Conservation (phyloP, 2,113 vertebrate genomes). For the Donacobius atricapilla region DNA sequence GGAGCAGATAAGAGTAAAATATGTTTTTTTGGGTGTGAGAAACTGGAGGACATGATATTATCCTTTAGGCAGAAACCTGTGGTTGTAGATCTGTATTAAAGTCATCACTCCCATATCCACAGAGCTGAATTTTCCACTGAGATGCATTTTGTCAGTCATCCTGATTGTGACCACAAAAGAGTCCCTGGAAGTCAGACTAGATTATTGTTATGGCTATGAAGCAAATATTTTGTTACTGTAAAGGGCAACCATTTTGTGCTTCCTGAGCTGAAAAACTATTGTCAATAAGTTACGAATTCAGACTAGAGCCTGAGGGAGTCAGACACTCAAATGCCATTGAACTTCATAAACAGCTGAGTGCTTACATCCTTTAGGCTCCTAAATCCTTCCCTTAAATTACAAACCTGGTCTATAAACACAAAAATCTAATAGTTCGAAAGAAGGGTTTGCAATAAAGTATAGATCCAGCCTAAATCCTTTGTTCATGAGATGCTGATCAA, state of each 20-base stretch:
- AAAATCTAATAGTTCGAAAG: constrained; percentile 14
- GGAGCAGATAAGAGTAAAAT: not conserved
- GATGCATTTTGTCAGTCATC: not conserved
- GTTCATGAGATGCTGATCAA: constrained; percentile 16
- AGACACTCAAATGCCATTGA: constrained; percentile 42
- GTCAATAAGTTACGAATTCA: not conserved
- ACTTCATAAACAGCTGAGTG: constrained; percentile 45
- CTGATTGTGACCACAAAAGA: not conserved
- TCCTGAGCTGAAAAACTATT: constrained; percentile 22
- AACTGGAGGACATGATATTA: not conserved
- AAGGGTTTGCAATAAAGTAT: constrained; percentile 28
- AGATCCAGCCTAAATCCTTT: constrained; percentile 34
- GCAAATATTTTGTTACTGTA: not conserved
- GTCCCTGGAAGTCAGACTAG: not conserved
- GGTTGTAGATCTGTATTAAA: not conserved
- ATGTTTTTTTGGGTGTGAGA: not conserved
- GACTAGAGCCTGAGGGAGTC: not conserved
- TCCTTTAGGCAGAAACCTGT: not conserved
- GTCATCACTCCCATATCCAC: not conserved
- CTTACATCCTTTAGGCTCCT: constrained; percentile 9
- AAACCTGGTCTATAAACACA: constrained; percentile 22
- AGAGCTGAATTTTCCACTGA: not conserved
- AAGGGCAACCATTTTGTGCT: constrained; percentile 41
- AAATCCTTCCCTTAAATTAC: constrained; percentile 29
- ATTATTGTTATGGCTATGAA: not conserved